A percentile compares a stretch with the other conserved stretches of the same genome.
These are phyloP conservation scores for Scolanthus callimorphus DNA, from an alignment of 92 coral and sea anemone genomes.

Conservation along the genomic window DNA sequence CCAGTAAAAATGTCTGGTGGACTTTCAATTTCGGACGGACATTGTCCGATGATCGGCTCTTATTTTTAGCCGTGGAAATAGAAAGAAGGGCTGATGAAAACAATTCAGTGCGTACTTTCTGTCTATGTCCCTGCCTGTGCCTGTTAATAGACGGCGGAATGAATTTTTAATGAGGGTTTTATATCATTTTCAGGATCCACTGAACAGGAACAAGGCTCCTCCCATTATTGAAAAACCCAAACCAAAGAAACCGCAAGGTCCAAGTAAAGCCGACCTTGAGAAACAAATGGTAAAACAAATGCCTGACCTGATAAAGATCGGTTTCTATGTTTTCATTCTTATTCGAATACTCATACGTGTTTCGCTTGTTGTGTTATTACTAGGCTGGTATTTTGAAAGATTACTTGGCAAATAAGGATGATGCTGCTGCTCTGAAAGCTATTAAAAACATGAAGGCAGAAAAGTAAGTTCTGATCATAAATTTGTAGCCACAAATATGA, in stretches of 20 bases:
- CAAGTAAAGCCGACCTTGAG: constrained; percentile 49
- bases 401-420: constrained; percentile 47
- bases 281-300: constrained; percentile 56
- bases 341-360: too few species aligned
- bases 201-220: constrained; percentile 49
- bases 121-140: too few species aligned
- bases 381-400: constrained; percentile 54
- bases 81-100: too few species aligned
- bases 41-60: too few species aligned
- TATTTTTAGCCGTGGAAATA: too few species aligned
- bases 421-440: constrained; percentile 39
- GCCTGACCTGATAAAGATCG: neutral
- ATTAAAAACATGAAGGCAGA: constrained; percentile 55
- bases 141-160: too few species aligned
- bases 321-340: neutral
- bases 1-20: too few species aligned
- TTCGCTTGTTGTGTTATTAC: neutral
- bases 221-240: constrained; percentile 63
- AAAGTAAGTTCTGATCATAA: constrained; percentile 26
- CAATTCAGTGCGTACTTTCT: too few species aligned
- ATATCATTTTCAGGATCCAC: constrained; percentile 33
- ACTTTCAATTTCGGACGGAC: too few species aligned
- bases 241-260: constrained; percentile 48
- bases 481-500: too few species aligned
- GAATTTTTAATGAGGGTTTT: too few species aligned